Evolutionary conservation across 2,888 invertebrate genomes (phyloP), one percentile per base, ranked within the genome.

Genomic region (Euphydryas editha): DNA sequence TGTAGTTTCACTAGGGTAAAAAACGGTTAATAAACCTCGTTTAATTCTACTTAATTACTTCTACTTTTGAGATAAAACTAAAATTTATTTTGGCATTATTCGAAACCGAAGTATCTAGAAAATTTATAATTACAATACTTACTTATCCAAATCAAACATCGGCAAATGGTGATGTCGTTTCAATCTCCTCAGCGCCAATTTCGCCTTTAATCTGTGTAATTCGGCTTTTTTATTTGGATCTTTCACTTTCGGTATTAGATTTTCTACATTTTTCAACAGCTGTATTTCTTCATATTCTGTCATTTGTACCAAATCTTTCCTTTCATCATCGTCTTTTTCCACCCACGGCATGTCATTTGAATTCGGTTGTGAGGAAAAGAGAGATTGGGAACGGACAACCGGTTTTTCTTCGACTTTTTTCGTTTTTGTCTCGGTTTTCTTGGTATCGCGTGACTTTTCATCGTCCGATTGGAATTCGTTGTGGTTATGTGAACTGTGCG

Each of bases 231-330:
- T 83, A 37, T 73, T 77, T 0, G 82, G 76, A n/a, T 88, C 88
- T 64, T 78, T 82, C 2, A 87, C 84, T 67, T 82, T 87, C 0
- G 80, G 76, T 18, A 89, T 83, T 57, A 91, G 56, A n/a, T 73
- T 77, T 62, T 93, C 92, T 0, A 93, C 81, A 44, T 83, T 84
- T 72, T 92, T 93, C 72, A 93, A 69, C 30, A 92, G 75, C 72
- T 93, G 92, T 15, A 93, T 77, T 73, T 93, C 93, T 57, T 90
- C 88, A 71, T 93, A 93, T 60, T 86, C 88, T 0, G 84, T 83
- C 78, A 90, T 79, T 20, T 83, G 81, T 0, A 89, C 84, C 4
- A 90, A 44, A 11, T 68, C 36, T 2, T 82, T 78, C 0, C 77
- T 75, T 6, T 73, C 74, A 0, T 76, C 67, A 21, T 78, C 80